phyloP scores from a whole-genome alignment of 2,113 vertebrate species.

The Cottus gobio region DNA sequence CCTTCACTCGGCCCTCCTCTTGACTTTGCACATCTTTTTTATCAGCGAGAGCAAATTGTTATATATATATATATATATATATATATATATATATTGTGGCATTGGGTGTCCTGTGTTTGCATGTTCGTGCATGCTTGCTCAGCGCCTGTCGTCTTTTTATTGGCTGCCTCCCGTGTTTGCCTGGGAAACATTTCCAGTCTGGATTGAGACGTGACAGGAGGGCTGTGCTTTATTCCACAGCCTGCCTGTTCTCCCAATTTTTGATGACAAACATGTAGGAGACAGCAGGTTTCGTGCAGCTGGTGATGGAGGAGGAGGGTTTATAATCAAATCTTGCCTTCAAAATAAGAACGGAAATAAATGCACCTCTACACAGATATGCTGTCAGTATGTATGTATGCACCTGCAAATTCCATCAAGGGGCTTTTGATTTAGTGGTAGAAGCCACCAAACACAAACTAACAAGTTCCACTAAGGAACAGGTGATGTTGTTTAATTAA shows the following conservation, averaged over 20 bases:
- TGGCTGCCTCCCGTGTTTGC: constrained; percentile 54
- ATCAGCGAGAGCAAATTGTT: constrained; percentile 67
- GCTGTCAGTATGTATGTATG: neutral
- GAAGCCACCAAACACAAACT: too few species aligned
- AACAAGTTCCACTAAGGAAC: too few species aligned
- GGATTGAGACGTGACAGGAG: constrained; percentile 60
- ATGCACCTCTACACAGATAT: neutral
- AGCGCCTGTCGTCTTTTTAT: constrained; percentile 47
- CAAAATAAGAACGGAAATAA: neutral
- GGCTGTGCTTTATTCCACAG: neutral
- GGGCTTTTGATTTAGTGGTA: too few species aligned
- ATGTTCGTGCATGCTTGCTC: constrained; percentile 63
- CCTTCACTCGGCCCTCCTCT: constrained; percentile 15
- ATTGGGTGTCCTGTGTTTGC: constrained; percentile 49
- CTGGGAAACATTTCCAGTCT: constrained; percentile 53
- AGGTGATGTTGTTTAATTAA: too few species aligned
- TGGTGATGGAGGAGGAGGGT: neutral
- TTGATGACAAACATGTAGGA: constrained; percentile 5
- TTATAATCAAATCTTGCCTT: neutral
- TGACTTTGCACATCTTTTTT: constrained; percentile 27
- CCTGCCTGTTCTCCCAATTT: neutral
- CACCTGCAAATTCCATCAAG: too few species aligned
- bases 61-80: too few species aligned
- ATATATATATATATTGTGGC: too few species aligned
- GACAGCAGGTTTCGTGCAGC: neutral